Conservation (phyloP, 2,113 vertebrate species). For the Aspidoscelis tigris region DNA sequence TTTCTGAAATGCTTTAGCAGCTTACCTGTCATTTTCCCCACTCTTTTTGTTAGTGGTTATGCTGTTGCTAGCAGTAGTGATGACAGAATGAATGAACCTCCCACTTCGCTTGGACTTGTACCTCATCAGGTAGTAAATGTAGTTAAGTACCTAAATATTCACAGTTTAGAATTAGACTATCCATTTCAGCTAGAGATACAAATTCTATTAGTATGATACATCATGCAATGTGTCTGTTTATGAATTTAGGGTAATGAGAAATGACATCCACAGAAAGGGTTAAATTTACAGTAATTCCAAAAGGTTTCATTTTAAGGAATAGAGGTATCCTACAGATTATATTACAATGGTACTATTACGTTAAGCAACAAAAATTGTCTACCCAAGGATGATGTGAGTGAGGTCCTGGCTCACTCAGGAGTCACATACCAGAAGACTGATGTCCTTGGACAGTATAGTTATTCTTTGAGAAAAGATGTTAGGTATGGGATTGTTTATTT, state of each 20-base stretch:
- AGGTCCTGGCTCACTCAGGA: no score
- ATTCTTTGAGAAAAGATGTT: no score
- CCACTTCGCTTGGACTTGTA: constrained; percentile 94
- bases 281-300: no score
- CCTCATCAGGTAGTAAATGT: constrained; percentile 89
- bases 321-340: neutral
- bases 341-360: no score
- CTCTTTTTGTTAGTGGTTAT: constrained; percentile 84
- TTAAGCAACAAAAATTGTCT: no score
- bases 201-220: neutral
- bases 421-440: no score
- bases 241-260: neutral
- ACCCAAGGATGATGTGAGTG: no score
- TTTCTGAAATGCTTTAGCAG: neutral
- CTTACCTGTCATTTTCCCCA: constrained; percentile 34
- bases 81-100: constrained; percentile 97
- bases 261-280: neutral
- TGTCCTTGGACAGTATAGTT: no score
- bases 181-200: neutral
- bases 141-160: constrained; percentile 11
- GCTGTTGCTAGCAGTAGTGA: constrained; percentile 97
- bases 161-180: neutral
- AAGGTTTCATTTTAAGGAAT: neutral
- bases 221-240: neutral
- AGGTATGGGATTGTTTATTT: no score